Percentiles rank a stretch among this genome's conserved stretches.
Conservation (phyloP, 2,888 invertebrate genomes). For the Lycocerus yunnanus region DNA sequence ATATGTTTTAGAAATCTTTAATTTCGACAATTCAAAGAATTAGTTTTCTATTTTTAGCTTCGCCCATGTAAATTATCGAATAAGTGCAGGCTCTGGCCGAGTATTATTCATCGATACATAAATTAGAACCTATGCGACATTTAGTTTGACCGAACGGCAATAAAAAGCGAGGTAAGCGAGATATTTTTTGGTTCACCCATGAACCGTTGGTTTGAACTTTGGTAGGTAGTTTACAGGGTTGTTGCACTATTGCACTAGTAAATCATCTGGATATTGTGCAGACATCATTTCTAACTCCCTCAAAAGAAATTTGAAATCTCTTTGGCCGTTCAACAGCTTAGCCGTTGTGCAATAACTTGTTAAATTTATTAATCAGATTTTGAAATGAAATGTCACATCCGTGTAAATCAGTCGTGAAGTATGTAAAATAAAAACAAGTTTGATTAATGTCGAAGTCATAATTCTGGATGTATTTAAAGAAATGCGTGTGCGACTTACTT, state of each 20-base stretch:
- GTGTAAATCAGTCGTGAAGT: not conserved
- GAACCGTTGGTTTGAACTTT: not conserved
- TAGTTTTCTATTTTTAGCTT: not conserved
- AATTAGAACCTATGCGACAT: not conserved
- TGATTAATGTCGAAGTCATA: not conserved
- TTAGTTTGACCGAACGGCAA: not conserved
- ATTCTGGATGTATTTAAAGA: not conserved
- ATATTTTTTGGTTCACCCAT: not conserved
- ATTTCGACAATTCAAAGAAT: not conserved
- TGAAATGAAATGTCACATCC: not conserved
- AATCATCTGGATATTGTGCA: not conserved
- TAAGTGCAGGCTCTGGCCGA: not conserved
- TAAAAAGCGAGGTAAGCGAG: not conserved
- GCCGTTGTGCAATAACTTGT: not conserved
- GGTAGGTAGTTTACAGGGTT: not conserved
- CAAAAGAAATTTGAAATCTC: not conserved
- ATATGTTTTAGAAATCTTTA: not conserved
- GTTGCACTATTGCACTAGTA: not conserved
- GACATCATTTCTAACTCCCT: not conserved
- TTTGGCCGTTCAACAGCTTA: not conserved
- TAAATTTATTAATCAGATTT: not conserved
- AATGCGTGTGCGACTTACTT: no score
- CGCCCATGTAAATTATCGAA: not conserved
- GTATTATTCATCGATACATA: not conserved
- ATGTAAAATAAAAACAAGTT: not conserved